Evolutionary conservation across 2,888 invertebrate species (phyloP).

Genomic region (Oxycera nigricornis): DNA sequence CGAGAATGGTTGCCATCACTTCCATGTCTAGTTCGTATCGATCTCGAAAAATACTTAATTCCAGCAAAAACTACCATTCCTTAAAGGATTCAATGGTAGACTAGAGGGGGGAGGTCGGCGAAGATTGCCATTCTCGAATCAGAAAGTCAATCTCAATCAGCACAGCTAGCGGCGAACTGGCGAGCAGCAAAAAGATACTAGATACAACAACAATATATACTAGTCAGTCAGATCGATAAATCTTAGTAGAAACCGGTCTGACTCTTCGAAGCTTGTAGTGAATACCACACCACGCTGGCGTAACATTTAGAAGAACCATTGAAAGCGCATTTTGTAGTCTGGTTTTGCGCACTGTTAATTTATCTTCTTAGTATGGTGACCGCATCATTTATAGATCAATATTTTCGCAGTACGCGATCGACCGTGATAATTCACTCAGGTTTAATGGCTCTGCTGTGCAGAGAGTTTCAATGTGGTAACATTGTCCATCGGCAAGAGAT

Average conservation of each 20-base stretch:
- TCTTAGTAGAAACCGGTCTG: constrained; percentile 12
- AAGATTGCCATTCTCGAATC: background rate
- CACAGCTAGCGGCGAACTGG: background rate
- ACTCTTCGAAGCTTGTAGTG: constrained; percentile 5
- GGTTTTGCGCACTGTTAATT: too few relatives aligned
- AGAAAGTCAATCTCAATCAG: background rate
- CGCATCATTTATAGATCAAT: too few relatives aligned
- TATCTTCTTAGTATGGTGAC: too few relatives aligned
- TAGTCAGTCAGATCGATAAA: background rate
- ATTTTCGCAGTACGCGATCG: too few relatives aligned
- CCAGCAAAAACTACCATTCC: background rate
- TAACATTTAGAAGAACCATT: background rate
- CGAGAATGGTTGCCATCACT: background rate
- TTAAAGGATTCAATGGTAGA: background rate
- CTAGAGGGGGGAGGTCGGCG: background rate
- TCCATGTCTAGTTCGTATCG: background rate
- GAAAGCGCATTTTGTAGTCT: constrained; percentile 1
- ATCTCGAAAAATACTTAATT: background rate
- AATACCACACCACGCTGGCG: background rate
- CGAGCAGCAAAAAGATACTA: background rate
- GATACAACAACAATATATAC: background rate
- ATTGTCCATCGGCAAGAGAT: too few relatives aligned
- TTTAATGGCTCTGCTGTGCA: too few relatives aligned
- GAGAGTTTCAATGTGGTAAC: too few relatives aligned
- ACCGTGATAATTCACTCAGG: too few relatives aligned